Evolutionary conservation across 2,888 invertebrate genomes (phyloP), one percentile per base, ranked within the genome.

Genomic region (Dendrolimus houi): DNA sequence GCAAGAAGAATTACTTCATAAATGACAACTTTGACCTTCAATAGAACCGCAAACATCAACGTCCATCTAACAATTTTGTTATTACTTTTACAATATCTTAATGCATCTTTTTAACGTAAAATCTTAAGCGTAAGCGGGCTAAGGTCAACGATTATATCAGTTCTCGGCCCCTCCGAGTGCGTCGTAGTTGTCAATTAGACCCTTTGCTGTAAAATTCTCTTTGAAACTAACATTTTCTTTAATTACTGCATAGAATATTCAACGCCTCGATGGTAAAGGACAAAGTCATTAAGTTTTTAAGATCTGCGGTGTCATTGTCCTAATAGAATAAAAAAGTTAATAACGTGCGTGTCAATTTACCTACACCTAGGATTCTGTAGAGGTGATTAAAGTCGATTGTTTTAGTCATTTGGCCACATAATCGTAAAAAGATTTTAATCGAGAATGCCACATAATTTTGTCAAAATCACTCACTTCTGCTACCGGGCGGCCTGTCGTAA

Each of bases 101-200:
- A 66, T 64, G 66, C 62, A 17, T 42, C 55, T 57, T 64, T 29
- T 66, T 60, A 67, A 54, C 57, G 56, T 52, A 52, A 47, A 47
- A 47, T 55, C 60, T 57, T 60, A 59, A 59, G 54, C 59, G 62
- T 54, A 62, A 57, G 41, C 42, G 58, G 54, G 55, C 56, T 55
- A 60, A 62, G 60, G 47, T 56, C 40, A 57, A 66, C 59, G 65
- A 64, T 63, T 64, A 62, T 61, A 47, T 47, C 47, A 47, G 9
- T 47, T 47, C 12, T 47, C 47, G 47, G 47, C 47, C 9, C 12
- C 29, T 29, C 29, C 29, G 29, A 6, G 2, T 10, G 47, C 47
- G 3, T 10, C 47, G 47, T 12, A 9, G 47, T 47, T 47, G 47
- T 47, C 47, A 47, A 47, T 47, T 47, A 47, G 9, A 10, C 47